A percentile compares a stretch with the other conserved stretches of the same genome.
phyloP scores from a whole-genome alignment of 2,888 invertebrate species.

The Harmothoe impar region DNA sequence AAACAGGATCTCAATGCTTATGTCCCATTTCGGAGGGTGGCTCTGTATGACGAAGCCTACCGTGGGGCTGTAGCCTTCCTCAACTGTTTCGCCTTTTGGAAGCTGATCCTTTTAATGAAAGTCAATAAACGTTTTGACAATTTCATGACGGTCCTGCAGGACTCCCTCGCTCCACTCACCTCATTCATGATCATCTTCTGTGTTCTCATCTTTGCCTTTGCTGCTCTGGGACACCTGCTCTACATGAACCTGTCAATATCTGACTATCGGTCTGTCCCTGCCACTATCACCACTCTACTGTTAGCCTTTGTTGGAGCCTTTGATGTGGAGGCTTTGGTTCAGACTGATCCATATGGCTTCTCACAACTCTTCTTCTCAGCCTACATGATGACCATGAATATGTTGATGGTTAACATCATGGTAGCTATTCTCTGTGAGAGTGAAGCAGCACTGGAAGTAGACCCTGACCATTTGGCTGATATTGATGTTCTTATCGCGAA shows the following conservation, averaged over 20 bases:
- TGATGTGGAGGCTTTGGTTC: neutral
- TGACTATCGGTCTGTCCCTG: neutral
- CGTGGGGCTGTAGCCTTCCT: neutral
- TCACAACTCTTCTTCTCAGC: conserved; percentile 3
- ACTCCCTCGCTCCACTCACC: conserved; percentile 16
- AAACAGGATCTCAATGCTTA: conserved; percentile 20
- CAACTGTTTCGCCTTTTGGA: neutral
- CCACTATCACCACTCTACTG: neutral
- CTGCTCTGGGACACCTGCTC: conserved; percentile 26
- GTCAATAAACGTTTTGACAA: conserved; percentile 2
- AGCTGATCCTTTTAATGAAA: neutral
- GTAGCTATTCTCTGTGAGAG: conserved; percentile 35
- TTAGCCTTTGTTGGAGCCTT: conserved; percentile 20
- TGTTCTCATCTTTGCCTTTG: conserved; percentile 28
- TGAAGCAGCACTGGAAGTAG: neutral
- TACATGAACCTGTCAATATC: neutral
- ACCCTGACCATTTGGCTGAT: neutral
- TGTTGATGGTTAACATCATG: conserved; percentile 41
- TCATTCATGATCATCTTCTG: conserved; percentile 3
- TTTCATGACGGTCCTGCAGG: neutral
- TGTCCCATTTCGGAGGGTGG: conserved; percentile 22
- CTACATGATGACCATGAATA: conserved; percentile 58
- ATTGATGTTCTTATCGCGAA: conserved; percentile 6
- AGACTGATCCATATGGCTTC: neutral
- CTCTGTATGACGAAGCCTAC: neutral